Evolutionary conservation across 2,797 vertebrate species (phyloP).

Genomic region (Pristis pectinata): DNA sequence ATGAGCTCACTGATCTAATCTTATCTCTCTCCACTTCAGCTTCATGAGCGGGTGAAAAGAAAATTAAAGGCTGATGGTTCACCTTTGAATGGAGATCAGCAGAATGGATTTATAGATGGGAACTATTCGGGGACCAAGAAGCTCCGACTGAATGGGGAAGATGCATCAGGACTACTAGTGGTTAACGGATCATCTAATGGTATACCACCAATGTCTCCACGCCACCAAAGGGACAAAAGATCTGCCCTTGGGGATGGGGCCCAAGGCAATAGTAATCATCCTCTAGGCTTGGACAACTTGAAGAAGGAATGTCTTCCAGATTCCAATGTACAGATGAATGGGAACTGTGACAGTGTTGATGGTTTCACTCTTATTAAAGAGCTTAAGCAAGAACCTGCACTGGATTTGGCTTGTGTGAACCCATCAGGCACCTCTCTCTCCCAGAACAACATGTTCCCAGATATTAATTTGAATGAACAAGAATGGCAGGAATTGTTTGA

Average conservation of each 20-base stretch:
- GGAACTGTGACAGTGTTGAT: constrained; percentile 56
- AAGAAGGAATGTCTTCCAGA: constrained; percentile 59
- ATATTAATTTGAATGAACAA: constrained; percentile 94
- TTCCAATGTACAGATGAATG: constrained; percentile 55
- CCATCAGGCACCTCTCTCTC: constrained; percentile 69
- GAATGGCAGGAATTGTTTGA: constrained; percentile 97
- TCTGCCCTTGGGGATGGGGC: constrained; percentile 59
- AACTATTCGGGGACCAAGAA: constrained; percentile 77
- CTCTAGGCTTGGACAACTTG: constrained; percentile 53
- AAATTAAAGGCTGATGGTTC: constrained; percentile 77
- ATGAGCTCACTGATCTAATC: constrained; percentile 34
- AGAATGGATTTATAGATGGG: constrained; percentile 78
- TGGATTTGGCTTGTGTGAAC: constrained; percentile 84
- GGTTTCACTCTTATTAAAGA: constrained; percentile 75
- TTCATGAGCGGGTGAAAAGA: constrained; percentile 90
- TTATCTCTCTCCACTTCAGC: constrained; percentile 56
- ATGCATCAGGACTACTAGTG: constrained; percentile 49
- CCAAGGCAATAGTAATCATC: constrained; percentile 66
- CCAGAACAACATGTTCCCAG: constrained; percentile 83
- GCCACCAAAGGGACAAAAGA: constrained; percentile 76
- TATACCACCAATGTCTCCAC: constrained; percentile 62
- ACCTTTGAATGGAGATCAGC: constrained; percentile 75
- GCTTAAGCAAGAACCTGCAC: constrained; percentile 88
- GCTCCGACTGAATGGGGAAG: constrained; percentile 63
- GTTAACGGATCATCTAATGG: constrained; percentile 69